phyloP scores from a whole-genome alignment of 2,797 vertebrate species.

The Oryzias dopingdopingensis region DNA sequence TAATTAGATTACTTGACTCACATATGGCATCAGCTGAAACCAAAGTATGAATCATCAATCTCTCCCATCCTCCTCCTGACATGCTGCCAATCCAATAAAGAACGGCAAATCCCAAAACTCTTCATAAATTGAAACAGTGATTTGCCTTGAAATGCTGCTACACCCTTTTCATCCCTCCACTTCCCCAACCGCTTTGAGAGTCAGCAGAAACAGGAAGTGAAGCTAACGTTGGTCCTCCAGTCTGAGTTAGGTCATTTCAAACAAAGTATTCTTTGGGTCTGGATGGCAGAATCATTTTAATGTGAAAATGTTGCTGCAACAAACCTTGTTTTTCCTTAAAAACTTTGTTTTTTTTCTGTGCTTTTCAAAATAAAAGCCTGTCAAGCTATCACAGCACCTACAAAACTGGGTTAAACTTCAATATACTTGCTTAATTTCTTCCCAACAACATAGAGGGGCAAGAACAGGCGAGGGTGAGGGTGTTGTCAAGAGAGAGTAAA shows the following conservation, averaged over 20 bases:
- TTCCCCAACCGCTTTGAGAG: no score
- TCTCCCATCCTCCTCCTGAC: conserved; percentile 30
- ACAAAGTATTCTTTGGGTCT: no score
- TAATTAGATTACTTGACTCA: no score
- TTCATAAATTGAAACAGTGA: conserved; percentile 42
- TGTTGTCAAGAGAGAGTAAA: conserved; percentile 61
- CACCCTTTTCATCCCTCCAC: conserved; percentile 48
- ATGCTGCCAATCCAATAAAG: conserved; percentile 55
- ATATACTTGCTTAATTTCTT: conserved; percentile 29
- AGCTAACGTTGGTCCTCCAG: no score
- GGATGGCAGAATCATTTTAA: no score
- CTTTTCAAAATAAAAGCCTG: conserved; percentile 5
- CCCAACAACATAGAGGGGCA: background rate
- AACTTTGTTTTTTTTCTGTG: no score
- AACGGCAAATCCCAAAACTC: conserved; percentile 49
- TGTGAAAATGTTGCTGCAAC: no score
- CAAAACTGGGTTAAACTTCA: conserved; percentile 71
- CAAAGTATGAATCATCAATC: conserved; percentile 52
- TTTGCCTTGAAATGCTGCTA: conserved; percentile 45
- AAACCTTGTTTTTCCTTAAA: no score
- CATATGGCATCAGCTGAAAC: conserved; percentile 37
- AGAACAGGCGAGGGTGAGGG: background rate
- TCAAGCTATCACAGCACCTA: background rate
- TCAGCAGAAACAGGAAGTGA: no score
- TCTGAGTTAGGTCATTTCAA: no score